These are phyloP conservation scores for Hiodon tergisus DNA, from an alignment of 2,113 vertebrate species.

Conservation along the genomic window DNA sequence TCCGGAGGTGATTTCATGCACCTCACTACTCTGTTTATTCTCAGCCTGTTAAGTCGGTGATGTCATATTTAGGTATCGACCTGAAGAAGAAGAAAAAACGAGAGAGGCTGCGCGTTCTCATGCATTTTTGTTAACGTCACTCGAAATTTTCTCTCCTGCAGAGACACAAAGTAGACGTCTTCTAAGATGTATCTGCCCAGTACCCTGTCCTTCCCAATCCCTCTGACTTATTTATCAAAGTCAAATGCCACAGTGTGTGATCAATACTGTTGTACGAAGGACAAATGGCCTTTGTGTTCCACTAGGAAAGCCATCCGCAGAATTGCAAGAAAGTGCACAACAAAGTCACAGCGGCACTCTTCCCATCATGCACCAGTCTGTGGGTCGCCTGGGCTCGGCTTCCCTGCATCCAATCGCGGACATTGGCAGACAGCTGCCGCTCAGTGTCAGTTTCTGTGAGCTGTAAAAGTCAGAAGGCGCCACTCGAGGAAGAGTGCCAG, in stretches of 20 bases:
- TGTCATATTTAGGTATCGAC: conserved; percentile 33
- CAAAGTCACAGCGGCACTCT: conserved; percentile 27
- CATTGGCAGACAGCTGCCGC: conserved; percentile 23
- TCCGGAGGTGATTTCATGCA: conserved; percentile 1
- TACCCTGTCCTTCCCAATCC: conserved; percentile 9
- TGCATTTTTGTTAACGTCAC: too few relatives aligned
- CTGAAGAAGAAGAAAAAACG: neutral
- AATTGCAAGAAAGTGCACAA: conserved; percentile 38
- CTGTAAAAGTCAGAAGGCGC: conserved; percentile 3
- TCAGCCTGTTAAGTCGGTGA: conserved; percentile 31
- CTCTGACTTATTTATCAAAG: conserved; percentile 37
- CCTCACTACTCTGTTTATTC: conserved; percentile 10
- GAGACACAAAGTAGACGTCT: neutral
- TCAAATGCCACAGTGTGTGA: conserved; percentile 33
- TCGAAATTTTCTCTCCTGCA: neutral
- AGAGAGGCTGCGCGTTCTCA: neutral
- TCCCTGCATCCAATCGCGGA: conserved; percentile 32
- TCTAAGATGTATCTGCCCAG: conserved; percentile 7
- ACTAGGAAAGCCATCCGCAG: conserved; percentile 23
- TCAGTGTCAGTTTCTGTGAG: neutral
- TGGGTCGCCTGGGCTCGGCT: conserved; percentile 38
- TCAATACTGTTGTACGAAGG: conserved; percentile 48
- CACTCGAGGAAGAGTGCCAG: neutral
- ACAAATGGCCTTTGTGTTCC: conserved; percentile 46
- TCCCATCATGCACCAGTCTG: conserved; percentile 48